Conservation (phyloP, 2,888 invertebrate genomes). For the Nematopogon swammerdamellus region DNA sequence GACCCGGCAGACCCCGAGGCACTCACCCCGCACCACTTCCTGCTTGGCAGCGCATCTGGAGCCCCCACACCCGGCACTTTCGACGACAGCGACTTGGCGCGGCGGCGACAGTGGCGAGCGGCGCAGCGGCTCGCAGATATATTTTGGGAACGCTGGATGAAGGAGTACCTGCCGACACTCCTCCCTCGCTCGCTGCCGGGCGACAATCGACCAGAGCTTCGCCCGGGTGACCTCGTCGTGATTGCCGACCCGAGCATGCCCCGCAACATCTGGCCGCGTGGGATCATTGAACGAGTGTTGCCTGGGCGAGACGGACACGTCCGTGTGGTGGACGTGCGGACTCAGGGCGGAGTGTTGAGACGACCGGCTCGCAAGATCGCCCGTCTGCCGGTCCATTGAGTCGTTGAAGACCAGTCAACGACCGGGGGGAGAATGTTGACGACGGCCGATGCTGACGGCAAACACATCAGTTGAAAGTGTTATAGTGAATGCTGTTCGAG, state of each 20-base stretch:
- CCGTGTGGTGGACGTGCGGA: background rate
- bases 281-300: background rate
- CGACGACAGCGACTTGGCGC: conserved; percentile 5
- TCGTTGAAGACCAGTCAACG: background rate
- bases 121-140: conserved; percentile 1
- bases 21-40: conserved; percentile 17
- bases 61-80: conserved; percentile 9
- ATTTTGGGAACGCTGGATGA: conserved; percentile 16
- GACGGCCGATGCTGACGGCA: too few relatives aligned
- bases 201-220: background rate
- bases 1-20: conserved; percentile 12
- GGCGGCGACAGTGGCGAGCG: conserved; percentile 2
- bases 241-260: background rate
- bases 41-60: conserved; percentile 9
- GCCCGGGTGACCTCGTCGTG: background rate
- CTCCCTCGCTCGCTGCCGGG: background rate
- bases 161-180: conserved; percentile 15
- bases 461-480: too few relatives aligned
- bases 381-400: background rate
- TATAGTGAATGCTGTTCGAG: too few relatives aligned
- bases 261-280: background rate
- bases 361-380: background rate
- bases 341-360: background rate
- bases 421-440: too few relatives aligned
- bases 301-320: conserved; percentile 2